Evolutionary conservation across 2,113 vertebrate species (phyloP), one percentile per base, ranked within the genome.

Genomic region (Halichoeres trimaculatus): DNA sequence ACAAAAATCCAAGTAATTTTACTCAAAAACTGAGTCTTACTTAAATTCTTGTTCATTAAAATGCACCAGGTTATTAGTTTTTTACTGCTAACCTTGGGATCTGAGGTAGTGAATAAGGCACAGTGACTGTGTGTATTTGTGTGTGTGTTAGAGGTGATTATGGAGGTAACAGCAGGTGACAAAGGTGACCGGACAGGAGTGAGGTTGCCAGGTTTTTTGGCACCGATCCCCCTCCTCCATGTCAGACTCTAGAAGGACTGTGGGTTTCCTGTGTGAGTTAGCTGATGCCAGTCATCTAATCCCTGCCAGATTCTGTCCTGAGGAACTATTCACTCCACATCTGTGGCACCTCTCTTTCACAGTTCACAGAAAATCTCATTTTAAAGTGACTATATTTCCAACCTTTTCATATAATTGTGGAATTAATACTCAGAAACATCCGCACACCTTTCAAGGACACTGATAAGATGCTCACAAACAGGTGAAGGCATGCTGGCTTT

Each of bases 101-200:
- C 4, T 43, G 13, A 5, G 41, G 14, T 34, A 1, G 7, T 43
- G 52, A 43, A 61, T 16, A 47, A 12, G 7, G 35, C 52, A 53
- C 23, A 41, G 45, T 22, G 35, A 56, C 36, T 10, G 38, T 40
- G 38, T 40, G 38, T 17, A 3, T 43, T 13, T 16, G 41, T 17
- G 19, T 58, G 62, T 76, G 59, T 73, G 30, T 65, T 20, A 2
- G 24, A 34, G 56, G 75, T 64, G 59, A 77, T 38, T 59, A 78
- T 43, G 8, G 59, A 74, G 47, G 69, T 56, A 86, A 52, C 84
- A 88, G 85, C 85, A 79, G 80, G 85, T 69, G 50, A 66, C 66
- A 61, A 88, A 91, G 88, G 90, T 91, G 90, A 90, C 90, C 78
- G 65, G 55, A 53, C 65, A n/a, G 35, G 53, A 62, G 35, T 56